These are phyloP conservation scores for Aphelinus certus DNA, from an alignment of 1,140 invertebrate species.

Conservation along the genomic window DNA sequence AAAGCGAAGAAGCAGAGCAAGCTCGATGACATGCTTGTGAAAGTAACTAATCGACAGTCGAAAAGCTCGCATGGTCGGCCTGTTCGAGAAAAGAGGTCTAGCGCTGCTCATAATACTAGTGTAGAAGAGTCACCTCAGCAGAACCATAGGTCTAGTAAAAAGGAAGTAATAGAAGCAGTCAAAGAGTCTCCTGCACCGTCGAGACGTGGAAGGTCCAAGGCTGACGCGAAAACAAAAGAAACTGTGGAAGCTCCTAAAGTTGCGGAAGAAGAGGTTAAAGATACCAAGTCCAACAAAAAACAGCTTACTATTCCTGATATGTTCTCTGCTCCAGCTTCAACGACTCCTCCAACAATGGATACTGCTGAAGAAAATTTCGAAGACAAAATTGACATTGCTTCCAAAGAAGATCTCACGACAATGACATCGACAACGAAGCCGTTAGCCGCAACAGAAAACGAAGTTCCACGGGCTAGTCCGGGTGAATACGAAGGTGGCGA, in stretches of 20 bases:
- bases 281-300: slow-evolving; percentile 32
- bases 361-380: neutral
- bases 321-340: slow-evolving; percentile 35
- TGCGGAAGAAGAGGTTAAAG: slow-evolving; percentile 13
- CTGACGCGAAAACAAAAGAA: slow-evolving; percentile 6
- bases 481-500: slow-evolving; percentile 69
- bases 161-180: slow-evolving; percentile 47
- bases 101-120: neutral
- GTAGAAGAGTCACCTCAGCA: slow-evolving; percentile 13
- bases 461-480: slow-evolving; percentile 54
- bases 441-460: slow-evolving; percentile 37
- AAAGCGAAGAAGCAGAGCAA: slow-evolving; percentile 59
- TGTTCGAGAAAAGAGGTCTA: slow-evolving; percentile 54
- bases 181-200: slow-evolving; percentile 48
- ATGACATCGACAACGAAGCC: slow-evolving; percentile 12
- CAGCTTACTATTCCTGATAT: slow-evolving; percentile 53
- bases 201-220: slow-evolving; percentile 54
- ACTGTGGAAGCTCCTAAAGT: neutral
- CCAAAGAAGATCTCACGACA: slow-evolving; percentile 19
- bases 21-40: slow-evolving; percentile 61
- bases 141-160: slow-evolving; percentile 30
- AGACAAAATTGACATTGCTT: slow-evolving; percentile 7
- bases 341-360: neutral
- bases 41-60: slow-evolving; percentile 57
- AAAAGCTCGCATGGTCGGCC: slow-evolving; percentile 55